Evolutionary conservation across 2,113 vertebrate species (phyloP), one percentile per base, ranked within the genome.

Genomic region (Chaetodon auriga): DNA sequence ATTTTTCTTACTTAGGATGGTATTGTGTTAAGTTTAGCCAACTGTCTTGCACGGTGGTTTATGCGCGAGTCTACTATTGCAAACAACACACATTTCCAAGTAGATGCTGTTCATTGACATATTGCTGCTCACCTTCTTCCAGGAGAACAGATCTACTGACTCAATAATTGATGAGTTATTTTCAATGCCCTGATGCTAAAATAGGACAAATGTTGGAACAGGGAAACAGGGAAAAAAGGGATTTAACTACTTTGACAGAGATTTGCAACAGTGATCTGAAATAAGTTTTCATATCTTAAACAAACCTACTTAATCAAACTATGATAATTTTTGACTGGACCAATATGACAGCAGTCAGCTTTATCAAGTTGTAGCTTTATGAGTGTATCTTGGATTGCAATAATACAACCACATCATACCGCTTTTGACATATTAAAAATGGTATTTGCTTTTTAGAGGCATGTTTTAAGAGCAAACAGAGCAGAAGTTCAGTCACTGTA

Each of bases 381-480:
- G 14, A 71, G 8, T 51, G 19, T 43, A 48, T 68, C 14, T 35
- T 41, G 1, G 69, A 80, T 1, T 15, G 25, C 30, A 53, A 64
- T 55, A 61, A 41, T 14, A 21, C 14, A 66, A 60, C 38, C 15
- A 63, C 41, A n/a, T 35, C 4, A 23, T 8, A 12, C 16, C n/a
- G 48, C 36, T 23, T 38, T 15, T 41, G 13, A 69, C 54, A 49
- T 19, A 18, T 14, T 35, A 61, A 53, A 30, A 36, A 49, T 38
- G 19, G 0, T 11, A 5, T 69, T 16, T 16, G 15, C 13, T 61
- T 15, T 25, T 19, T 48, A 21, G 49, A 38, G 14, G 21, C 51
- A 30, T 46, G 70, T 55, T 62, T 79, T 21, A n/a, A 58, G 51
- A 45, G 70, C 43, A 51, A 74, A 75, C 68, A n/a, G 16, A 45